Percentiles rank a stretch among this genome's conserved stretches.
Evolutionary conservation across 2,888 invertebrate species (phyloP).

Genomic region (Zeuzera pyrina): DNA sequence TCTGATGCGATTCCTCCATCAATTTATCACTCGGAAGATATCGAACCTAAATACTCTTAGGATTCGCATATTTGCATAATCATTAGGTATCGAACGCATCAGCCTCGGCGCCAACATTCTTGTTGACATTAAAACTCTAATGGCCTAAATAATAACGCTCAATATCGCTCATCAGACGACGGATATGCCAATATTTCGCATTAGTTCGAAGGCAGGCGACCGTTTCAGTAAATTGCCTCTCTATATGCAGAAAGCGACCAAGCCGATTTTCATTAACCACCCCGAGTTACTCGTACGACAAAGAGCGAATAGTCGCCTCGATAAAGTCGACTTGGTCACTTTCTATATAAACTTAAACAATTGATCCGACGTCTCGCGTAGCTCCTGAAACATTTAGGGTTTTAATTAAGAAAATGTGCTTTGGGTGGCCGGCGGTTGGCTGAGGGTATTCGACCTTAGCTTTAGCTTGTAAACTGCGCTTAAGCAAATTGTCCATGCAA

Average conservation of each 20-base stretch:
- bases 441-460: slow-evolving; percentile 40
- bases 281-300: slow-evolving; percentile 33
- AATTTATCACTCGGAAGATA: slow-evolving; percentile 33
- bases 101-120: slow-evolving; percentile 15
- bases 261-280: slow-evolving; percentile 60
- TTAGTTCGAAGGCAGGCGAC: slow-evolving; percentile 45
- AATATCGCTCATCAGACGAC: slow-evolving; percentile 23
- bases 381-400: slow-evolving; percentile 30
- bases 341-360: slow-evolving; percentile 5
- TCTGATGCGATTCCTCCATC: too few relatives aligned
- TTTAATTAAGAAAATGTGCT: slow-evolving; percentile 48
- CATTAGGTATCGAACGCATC: slow-evolving; percentile 36
- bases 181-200: slow-evolving; percentile 40
- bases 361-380: slow-evolving; percentile 4
- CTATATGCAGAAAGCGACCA: slow-evolving; percentile 59
- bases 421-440: slow-evolving; percentile 27
- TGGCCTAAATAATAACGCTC: slow-evolving; percentile 26
- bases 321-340: slow-evolving; percentile 16
- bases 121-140: slow-evolving; percentile 8
- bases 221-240: slow-evolving; percentile 57
- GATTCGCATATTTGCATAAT: slow-evolving; percentile 44
- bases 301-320: slow-evolving; percentile 29
- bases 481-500: slow-evolving; percentile 52
- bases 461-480: slow-evolving; percentile 48
- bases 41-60: slow-evolving; percentile 35